These are phyloP conservation scores for Steinernema feltiae DNA, from an alignment of 1,140 invertebrate species.

Conservation along the genomic window DNA sequence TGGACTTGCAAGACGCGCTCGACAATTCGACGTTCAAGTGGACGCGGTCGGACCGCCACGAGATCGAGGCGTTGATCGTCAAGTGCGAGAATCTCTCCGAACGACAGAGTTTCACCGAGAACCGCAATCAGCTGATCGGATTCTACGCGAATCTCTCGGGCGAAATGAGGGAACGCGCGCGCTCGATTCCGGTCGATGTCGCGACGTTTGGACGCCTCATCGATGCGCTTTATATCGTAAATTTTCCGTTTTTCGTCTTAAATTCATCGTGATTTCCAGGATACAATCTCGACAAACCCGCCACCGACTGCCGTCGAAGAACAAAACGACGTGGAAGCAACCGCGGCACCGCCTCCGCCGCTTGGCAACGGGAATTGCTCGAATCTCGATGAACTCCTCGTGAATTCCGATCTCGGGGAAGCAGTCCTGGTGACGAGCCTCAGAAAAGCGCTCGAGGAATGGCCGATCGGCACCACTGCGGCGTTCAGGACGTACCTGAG, in stretches of 20 bases:
- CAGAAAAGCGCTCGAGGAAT: not conserved
- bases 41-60: not conserved
- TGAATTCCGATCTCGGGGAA: not conserved
- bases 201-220: not conserved
- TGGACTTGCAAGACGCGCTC: not conserved
- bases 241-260: no score
- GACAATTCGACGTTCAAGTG: not conserved
- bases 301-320: no score
- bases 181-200: not conserved
- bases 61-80: not conserved
- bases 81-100: not conserved
- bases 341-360: not conserved
- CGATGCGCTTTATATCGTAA: not conserved
- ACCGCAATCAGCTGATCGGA: not conserved
- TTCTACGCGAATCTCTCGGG: not conserved
- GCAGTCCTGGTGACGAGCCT: not conserved
- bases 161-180: not conserved
- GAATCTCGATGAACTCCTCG: not conserved
- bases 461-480: not conserved
- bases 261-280: no score
- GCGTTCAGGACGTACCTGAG: not conserved
- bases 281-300: not conserved
- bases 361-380: not conserved
- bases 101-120: not conserved
- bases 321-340: not conserved